These are phyloP conservation scores for Zelleria hepariella DNA, from an alignment of 2,888 invertebrate species.

Conservation along the genomic window DNA sequence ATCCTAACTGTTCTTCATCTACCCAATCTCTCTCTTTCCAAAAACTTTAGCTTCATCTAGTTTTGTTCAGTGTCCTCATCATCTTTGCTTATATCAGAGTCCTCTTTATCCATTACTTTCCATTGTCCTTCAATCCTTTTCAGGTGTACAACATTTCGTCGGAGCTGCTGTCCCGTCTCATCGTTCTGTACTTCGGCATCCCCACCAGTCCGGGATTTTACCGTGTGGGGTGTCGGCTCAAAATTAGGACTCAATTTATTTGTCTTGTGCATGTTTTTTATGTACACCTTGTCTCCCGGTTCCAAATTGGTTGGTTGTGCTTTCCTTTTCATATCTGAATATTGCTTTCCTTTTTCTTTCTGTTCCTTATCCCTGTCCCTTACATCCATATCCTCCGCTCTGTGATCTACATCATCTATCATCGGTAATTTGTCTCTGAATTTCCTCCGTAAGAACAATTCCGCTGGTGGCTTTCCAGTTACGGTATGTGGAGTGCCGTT, in stretches of 20 bases:
- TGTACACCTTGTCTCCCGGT: slow-evolving; percentile 13
- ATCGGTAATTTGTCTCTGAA: slow-evolving; percentile 7
- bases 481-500: slow-evolving; percentile 6
- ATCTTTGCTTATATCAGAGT: too few relatives aligned
- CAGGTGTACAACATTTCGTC: slow-evolving; percentile 9
- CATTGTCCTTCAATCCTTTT: slow-evolving; percentile 14
- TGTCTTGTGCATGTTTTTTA: slow-evolving; percentile 10
- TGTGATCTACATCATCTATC: neutral
- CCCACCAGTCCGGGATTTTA: slow-evolving; percentile 4
- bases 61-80: too few relatives aligned
- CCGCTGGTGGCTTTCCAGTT: slow-evolving; percentile 5
- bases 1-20: too few relatives aligned
- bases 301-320: slow-evolving; percentile 4
- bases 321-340: slow-evolving; percentile 12
- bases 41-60: too few relatives aligned
- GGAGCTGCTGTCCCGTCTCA: slow-evolving; percentile 6
- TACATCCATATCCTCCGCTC: slow-evolving; percentile 9
- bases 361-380: slow-evolving; percentile 12
- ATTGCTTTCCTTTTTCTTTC: slow-evolving; percentile 15
- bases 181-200: slow-evolving; percentile 7
- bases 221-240: slow-evolving; percentile 7
- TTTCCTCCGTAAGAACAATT: slow-evolving; percentile 5
- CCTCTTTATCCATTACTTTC: too few relatives aligned
- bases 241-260: slow-evolving; percentile 13
- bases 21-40: too few relatives aligned